A percentile compares a stretch with the other conserved stretches of the same genome.
phyloP scores from a whole-genome alignment of 2,797 vertebrate genomes.

The Aulostomus chinensis region DNA sequence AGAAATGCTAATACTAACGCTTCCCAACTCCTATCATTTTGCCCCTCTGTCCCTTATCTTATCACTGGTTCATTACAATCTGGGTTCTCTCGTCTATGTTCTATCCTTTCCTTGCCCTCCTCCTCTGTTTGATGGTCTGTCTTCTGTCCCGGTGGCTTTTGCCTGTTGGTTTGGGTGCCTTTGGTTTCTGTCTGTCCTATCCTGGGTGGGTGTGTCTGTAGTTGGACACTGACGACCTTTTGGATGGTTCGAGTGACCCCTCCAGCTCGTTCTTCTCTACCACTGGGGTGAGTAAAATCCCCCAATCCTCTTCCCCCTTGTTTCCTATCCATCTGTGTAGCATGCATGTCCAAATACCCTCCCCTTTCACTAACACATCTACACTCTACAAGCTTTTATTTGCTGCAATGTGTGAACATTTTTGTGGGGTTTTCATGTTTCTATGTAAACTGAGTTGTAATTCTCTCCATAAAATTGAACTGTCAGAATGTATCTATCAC shows the following conservation, averaged over 20 bases:
- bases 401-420: slow-evolving; percentile 18
- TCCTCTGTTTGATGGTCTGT: slow-evolving; percentile 67
- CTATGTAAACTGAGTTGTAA: too few relatives aligned
- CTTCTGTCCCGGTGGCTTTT: slow-evolving; percentile 70
- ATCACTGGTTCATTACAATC: slow-evolving; percentile 56
- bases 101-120: slow-evolving; percentile 68
- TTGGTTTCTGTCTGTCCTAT: slow-evolving; percentile 78
- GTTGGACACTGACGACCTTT: slow-evolving; percentile 97
- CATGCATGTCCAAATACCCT: slow-evolving; percentile 61
- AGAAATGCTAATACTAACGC: slow-evolving; percentile 72
- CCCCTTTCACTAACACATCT: slow-evolving; percentile 69
- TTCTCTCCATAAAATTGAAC: slow-evolving; percentile 8
- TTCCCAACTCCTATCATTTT: slow-evolving; percentile 61
- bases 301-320: slow-evolving; percentile 59
- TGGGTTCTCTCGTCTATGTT: slow-evolving; percentile 63
- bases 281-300: slow-evolving; percentile 88
- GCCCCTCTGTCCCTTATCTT: slow-evolving; percentile 49
- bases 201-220: slow-evolving; percentile 82
- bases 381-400: slow-evolving; percentile 48
- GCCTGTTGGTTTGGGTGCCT: slow-evolving; percentile 59
- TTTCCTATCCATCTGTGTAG: slow-evolving; percentile 64
- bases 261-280: slow-evolving; percentile 95
- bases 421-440: slow-evolving; percentile 39
- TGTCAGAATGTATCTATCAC: background rate
- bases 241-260: slow-evolving; percentile 94